These are phyloP conservation scores for Megalops atlanticus DNA, from an alignment of 2,113 vertebrate species.

Conservation along the genomic window DNA sequence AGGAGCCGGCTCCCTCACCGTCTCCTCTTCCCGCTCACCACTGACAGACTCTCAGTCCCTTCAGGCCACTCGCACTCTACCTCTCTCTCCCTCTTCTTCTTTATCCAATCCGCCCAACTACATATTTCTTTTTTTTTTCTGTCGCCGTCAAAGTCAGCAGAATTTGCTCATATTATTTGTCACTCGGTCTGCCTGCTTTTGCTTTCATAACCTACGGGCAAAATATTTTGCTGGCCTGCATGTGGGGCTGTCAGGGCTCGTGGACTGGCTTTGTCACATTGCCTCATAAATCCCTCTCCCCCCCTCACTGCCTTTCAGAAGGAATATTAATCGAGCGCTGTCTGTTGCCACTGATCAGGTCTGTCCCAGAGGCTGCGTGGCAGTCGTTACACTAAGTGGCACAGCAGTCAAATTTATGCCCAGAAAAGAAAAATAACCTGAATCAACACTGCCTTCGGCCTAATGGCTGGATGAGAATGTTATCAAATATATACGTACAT, in stretches of 20 bases:
- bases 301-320: constrained; percentile 6
- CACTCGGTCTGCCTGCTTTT: constrained; percentile 15
- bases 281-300: constrained; percentile 22
- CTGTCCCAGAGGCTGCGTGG: neutral
- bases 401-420: neutral
- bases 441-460: neutral
- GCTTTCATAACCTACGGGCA: constrained; percentile 16
- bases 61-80: neutral
- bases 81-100: neutral
- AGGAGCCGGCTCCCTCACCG: neutral
- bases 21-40: neutral
- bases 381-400: neutral
- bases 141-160: constrained; percentile 23
- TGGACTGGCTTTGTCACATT: constrained; percentile 3
- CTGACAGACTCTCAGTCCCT: neutral
- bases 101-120: constrained; percentile 1
- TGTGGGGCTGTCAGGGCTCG: constrained; percentile 8
- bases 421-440: neutral
- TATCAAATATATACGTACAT: neutral
- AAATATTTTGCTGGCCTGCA: constrained; percentile 14
- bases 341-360: neutral
- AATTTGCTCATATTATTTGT: constrained; percentile 23
- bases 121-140: constrained; percentile 18
- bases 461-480: neutral
- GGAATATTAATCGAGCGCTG: constrained; percentile 18